Base-by-base conservation (phyloP, 1,140 invertebrate genomes). In the Microplitis demolitor region DNA sequence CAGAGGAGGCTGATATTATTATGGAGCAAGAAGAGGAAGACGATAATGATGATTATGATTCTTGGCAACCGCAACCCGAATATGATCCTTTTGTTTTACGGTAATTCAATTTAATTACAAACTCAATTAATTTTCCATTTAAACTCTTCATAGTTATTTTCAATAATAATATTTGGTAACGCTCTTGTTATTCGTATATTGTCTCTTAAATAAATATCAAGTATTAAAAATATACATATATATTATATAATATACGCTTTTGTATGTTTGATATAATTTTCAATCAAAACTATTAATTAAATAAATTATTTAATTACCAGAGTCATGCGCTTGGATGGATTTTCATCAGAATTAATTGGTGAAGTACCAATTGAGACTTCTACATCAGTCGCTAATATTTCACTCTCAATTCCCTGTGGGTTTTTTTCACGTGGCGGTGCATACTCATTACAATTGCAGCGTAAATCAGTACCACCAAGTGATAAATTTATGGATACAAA, bases 341-440 rank as follows among this genome's bases (percentile, higher is more conserved):
- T 85, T 71, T 80, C 80, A 45, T 84, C 83, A 6, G 84, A 87
- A 76, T 72, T 82, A 11, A 78, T 87, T 24, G 85, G 85, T 11
- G 81, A 87, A 66, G 78, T 87, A 35, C 75, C 76, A n/a, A 72
- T 87, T 2, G 71, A 80, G 54, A 63, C 77, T 6, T 73, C 84
- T 9, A 68, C 69, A 34, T 62, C 71, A 50, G 77, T 72, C 62
- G 83, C 80, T 24, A 87, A 85, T 71, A 76, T 84, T 69, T 83
- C 85, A 9, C 74, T 92, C 73, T 90, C 89, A 8, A 84, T 93
- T 71, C 91, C 92, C 3, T 93, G 92, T 76, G 91, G 91, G 3
- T 90, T 92, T 74, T 92, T 93, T 80, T 89, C 91, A 33, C 88
- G 89, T 77, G 92, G 91, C 14, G 92, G 92, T 33, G 88, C 89